A percentile compares a stretch with the other conserved stretches of the same genome.
Conservation (phyloP, 2,113 vertebrate genomes). For the Trochalopteron elliotii region DNA sequence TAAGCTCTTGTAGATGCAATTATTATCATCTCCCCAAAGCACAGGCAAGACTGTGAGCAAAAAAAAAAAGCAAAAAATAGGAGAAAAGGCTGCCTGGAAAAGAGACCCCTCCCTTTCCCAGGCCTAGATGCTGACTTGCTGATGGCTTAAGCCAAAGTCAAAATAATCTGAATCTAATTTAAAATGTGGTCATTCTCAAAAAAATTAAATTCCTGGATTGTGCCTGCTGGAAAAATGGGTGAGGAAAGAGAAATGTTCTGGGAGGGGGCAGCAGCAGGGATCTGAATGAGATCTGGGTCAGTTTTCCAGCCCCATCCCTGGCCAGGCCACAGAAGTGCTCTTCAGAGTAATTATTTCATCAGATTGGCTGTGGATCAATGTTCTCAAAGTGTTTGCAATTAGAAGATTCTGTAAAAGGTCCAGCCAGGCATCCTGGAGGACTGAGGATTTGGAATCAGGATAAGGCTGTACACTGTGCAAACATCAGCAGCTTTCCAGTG, state of each 20-base stretch:
- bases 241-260: neutral
- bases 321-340: neutral
- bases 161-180: slow-evolving; percentile 43
- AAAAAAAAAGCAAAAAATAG: neutral
- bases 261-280: neutral
- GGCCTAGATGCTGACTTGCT: neutral
- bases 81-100: neutral
- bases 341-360: slow-evolving; percentile 46
- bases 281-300: neutral
- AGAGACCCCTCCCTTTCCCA: neutral
- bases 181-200: neutral
- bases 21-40: neutral
- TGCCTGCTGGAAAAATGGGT: neutral
- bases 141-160: slow-evolving; percentile 9
- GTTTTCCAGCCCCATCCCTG: neutral
- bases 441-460: neutral
- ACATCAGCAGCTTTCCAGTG: neutral
- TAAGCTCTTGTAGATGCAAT: slow-evolving; percentile 24
- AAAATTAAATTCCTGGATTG: slow-evolving; percentile 42
- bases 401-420: neutral
- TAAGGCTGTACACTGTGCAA: neutral
- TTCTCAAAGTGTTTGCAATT: neutral
- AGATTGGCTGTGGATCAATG: neutral
- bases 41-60: neutral
- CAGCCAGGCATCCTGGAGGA: neutral